phyloP scores from a whole-genome alignment of 2,797 vertebrate genomes.

The Tiaroga cobitis region DNA sequence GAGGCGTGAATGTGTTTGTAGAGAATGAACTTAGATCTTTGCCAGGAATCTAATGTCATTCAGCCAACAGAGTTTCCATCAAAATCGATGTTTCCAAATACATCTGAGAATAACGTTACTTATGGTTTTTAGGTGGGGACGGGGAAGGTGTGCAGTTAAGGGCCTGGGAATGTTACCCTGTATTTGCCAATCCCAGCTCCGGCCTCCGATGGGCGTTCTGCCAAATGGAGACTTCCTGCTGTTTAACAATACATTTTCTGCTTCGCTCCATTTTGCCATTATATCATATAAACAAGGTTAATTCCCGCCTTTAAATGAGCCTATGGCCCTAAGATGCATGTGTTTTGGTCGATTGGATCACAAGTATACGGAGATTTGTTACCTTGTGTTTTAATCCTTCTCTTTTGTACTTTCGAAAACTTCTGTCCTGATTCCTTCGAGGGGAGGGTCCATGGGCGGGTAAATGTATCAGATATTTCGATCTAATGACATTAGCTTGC shows the following conservation, averaged over 20 bases:
- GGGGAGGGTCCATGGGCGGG: not conserved
- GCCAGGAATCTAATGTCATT: constrained; percentile 86
- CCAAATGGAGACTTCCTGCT: constrained; percentile 88
- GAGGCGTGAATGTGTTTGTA: constrained; percentile 19
- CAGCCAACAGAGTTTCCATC: constrained; percentile 88
- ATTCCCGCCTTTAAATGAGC: constrained; percentile 91
- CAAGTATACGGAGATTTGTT: not conserved
- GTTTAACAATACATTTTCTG: constrained; percentile 97
- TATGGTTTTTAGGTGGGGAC: constrained; percentile 69
- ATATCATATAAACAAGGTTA: constrained; percentile 98
- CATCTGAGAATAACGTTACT: constrained; percentile 79
- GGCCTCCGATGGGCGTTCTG: constrained; percentile 81
- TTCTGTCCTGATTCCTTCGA: not conserved
- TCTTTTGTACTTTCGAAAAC: not conserved
- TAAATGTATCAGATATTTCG: not conserved
- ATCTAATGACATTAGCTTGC: not conserved
- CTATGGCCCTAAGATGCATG: constrained; percentile 56
- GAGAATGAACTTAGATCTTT: constrained; percentile 81
- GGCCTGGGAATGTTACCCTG: constrained; percentile 61
- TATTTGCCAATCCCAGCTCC: constrained; percentile 71
- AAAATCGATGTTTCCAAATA: constrained; percentile 85
- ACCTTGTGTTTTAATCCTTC: not conserved
- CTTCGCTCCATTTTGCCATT: constrained; percentile 87
- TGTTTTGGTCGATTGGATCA: not conserved
- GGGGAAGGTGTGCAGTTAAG: constrained; percentile 70